Evolutionary conservation across 2,888 invertebrate species (phyloP).

Genomic region (Schizaphis graminum): DNA sequence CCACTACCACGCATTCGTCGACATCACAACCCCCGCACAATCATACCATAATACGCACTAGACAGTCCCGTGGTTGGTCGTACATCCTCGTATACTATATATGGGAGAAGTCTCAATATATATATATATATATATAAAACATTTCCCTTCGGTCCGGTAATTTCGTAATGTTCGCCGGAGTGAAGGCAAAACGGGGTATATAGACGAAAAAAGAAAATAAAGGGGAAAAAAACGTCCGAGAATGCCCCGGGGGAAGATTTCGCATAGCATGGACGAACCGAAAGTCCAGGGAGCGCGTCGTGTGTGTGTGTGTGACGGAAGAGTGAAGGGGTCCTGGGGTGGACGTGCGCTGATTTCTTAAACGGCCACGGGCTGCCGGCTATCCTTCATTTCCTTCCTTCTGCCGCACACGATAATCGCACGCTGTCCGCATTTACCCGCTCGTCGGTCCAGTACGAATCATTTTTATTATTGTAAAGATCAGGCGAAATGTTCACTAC

Average conservation of each 20-base stretch:
- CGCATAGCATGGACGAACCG: background rate
- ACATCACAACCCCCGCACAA: background rate
- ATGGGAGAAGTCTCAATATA: background rate
- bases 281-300: background rate
- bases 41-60: background rate
- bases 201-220: background rate
- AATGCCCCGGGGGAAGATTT: constrained; percentile 14
- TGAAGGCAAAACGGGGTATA: background rate
- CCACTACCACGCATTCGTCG: background rate
- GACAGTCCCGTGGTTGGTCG: background rate
- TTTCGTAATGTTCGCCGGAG: constrained; percentile 37
- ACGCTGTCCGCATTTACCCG: background rate
- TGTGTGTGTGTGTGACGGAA: background rate
- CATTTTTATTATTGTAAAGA: constrained; percentile 1
- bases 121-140: background rate
- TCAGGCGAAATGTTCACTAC: background rate
- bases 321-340: background rate
- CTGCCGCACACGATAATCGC: constrained; percentile 33
- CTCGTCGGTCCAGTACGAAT: background rate
- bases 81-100: background rate
- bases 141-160: constrained; percentile 49
- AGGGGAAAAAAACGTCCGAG: background rate
- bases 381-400: constrained; percentile 49
- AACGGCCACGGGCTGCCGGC: constrained; percentile 27
- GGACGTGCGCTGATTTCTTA: constrained; percentile 62